These are phyloP conservation scores for Notodonta dromedarius DNA, from an alignment of 2,888 invertebrate genomes.

Conservation along the genomic window DNA sequence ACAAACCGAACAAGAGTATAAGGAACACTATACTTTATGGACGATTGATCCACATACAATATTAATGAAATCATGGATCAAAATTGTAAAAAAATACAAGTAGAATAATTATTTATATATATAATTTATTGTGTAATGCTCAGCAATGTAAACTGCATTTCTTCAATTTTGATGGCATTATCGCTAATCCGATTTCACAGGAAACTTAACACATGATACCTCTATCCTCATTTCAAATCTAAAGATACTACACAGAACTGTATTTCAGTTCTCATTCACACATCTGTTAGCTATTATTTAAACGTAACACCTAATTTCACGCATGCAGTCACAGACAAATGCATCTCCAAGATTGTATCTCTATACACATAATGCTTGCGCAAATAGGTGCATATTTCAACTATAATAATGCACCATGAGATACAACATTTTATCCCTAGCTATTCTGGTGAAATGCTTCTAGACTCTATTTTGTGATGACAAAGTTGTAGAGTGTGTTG, in stretches of 20 bases:
- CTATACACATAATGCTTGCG: not conserved
- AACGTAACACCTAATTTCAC: slow-evolving; percentile 5
- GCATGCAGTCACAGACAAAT: slow-evolving; percentile 4
- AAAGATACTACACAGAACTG: not conserved
- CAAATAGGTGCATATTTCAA: not conserved
- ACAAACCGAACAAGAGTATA: no score
- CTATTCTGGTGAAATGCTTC: not conserved
- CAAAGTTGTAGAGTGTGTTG: slow-evolving; percentile 2
- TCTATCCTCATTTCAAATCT: not conserved
- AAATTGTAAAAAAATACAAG: no score
- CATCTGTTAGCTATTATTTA: slow-evolving; percentile 7
- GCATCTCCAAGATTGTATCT: not conserved
- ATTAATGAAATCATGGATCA: no score
- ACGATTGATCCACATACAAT: no score
- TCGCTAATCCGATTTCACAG: no score
- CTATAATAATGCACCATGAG: not conserved
- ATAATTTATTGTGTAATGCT: no score
- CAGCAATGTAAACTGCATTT: no score
- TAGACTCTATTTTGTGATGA: slow-evolving; percentile 1
- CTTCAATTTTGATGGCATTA: no score
- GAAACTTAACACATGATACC: no score
- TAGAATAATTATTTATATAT: no score
- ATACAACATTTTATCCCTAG: not conserved
- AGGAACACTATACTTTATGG: no score
- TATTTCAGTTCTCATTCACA: not conserved